Base-by-base conservation (phyloP, 2,888 invertebrate genomes). In the Limnephilus rhombicus region DNA sequence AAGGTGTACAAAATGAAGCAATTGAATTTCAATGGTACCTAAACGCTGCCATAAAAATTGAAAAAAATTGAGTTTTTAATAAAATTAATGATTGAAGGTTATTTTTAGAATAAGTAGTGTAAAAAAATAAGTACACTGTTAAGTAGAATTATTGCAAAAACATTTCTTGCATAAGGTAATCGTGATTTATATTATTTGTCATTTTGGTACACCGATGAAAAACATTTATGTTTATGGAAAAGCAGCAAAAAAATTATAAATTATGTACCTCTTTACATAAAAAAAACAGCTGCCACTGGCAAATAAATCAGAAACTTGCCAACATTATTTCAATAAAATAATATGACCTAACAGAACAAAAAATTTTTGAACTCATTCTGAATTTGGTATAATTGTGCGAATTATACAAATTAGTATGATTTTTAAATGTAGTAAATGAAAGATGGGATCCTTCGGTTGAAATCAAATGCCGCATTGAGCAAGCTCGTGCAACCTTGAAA, bases 81-180 rank as follows among this genome's bases (percentile, higher is more conserved):
- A 68, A n/a, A 68, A 68, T 68, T 7, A 24, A 68, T n/a, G 24
- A 68, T 68, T 68, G 68, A 68, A n/a, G 24, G 85, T 29, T 13
- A 85, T 85, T 85, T 85, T 7, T 86, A 49, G 45, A 31, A 41
- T n/a, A 68, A 68, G 24, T 68, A 68, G 68, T 68, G 68, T 68
- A 68, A n/a, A 68, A 53, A 53, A 53, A 24, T 53, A 53, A 53
- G 53, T 53, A 53, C 53, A 53, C 53, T 53, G 53, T 53, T 53
- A 53, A 53, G 53, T 53, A 18, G 53, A 53, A 53, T 53, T 53
- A 53, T 53, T 53, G 53, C 18, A 53, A 53, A 68, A 68, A 68
- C 24, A 68, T 4, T 68, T 68, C 9, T 68, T 68, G 68, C 68
- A n/a, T n/a, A n/a, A 68, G 68, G 68, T 68, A 68, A 68, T 68